Base-by-base conservation (phyloP, 2,113 vertebrate genomes). In the Rhegmatorhina hoffmannsi region DNA sequence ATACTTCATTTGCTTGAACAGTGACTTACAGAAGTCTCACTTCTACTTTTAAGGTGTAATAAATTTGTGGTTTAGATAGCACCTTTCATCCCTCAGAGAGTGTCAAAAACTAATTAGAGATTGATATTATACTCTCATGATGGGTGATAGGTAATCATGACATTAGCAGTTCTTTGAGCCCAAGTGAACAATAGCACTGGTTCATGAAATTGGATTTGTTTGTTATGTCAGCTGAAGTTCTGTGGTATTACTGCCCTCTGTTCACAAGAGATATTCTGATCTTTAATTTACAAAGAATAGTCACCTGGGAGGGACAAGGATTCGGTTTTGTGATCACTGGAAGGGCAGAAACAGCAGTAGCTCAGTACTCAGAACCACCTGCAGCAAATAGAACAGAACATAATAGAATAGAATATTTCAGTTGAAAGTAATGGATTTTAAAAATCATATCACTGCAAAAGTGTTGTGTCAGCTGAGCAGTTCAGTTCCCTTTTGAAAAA, bases 91-190 rank as follows among this genome's bases (percentile, higher is more conserved):
- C 29, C 31, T 87, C 36, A 82, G 58, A 78, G 33, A 38, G 26
- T 58, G 38, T 58, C 17, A 58, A 33, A 92, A 95, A 89, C 33
- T 95, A 92, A 90, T 89, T 89, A 92, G 66, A 74, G 73, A 60
- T 64, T 77, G 58, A 66, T 95, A 47, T 83, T 64, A 68, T 53
- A 84, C n/a, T 77, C 40, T 67, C 34, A 53, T 78, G 52, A 59
- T 70, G n/a, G 38, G 34, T 76, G 55, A 59, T 47, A 77, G 20
- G 53, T 58, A 91, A 44, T 80, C 67, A 31, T 55, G 62, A 46
- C 46, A 31, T 47, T 60, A 89, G 25, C 6, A 1, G 36, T 67
- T 84, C 63, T 76, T 85, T 0, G 0, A 85, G 46, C 16, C 26
- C 53, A 74, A 66, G 36, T 40, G 89, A 36, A 38, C 55, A 49